Evolutionary conservation across 2,113 vertebrate genomes (phyloP).

Genomic region (Ornithorhynchus anatinus): DNA sequence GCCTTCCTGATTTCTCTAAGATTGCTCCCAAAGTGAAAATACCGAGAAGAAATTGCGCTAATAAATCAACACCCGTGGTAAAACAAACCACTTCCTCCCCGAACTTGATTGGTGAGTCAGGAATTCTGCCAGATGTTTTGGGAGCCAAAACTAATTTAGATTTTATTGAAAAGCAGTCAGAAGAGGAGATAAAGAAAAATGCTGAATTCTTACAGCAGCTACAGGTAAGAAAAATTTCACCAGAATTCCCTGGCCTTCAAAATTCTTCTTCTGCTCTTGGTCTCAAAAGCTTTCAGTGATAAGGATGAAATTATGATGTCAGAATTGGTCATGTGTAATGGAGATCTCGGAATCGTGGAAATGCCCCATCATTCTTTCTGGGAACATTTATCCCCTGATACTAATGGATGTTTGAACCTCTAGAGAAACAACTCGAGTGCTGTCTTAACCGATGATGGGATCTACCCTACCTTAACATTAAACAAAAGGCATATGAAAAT

Average conservation of each 20-base stretch:
- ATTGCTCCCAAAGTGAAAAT: slow-evolving; percentile 74
- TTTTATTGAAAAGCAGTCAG: slow-evolving; percentile 49
- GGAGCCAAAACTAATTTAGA: slow-evolving; percentile 62
- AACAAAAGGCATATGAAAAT: no score
- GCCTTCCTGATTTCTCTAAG: slow-evolving; percentile 74
- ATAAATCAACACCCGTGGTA: slow-evolving; percentile 38
- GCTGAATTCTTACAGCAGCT: slow-evolving; percentile 56
- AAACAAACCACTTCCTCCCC: slow-evolving; percentile 67
- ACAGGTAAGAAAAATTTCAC: slow-evolving; percentile 71
- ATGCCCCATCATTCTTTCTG: no score
- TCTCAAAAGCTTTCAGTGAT: not conserved
- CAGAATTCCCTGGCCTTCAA: not conserved
- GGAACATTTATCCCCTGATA: no score
- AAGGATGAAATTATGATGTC: not conserved
- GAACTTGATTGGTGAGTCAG: slow-evolving; percentile 50
- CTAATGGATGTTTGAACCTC: no score
- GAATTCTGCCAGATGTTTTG: slow-evolving; percentile 63
- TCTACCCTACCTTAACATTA: no score
- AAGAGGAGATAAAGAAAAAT: slow-evolving; percentile 22
- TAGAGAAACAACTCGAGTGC: no score
- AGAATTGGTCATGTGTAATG: no score
- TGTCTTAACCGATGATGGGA: no score
- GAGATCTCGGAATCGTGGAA: no score
- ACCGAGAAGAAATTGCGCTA: slow-evolving; percentile 59
- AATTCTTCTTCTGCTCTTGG: not conserved